Conservation (phyloP, 92 coral and sea anemone genomes). For the Parazoanthus darwini region DNA sequence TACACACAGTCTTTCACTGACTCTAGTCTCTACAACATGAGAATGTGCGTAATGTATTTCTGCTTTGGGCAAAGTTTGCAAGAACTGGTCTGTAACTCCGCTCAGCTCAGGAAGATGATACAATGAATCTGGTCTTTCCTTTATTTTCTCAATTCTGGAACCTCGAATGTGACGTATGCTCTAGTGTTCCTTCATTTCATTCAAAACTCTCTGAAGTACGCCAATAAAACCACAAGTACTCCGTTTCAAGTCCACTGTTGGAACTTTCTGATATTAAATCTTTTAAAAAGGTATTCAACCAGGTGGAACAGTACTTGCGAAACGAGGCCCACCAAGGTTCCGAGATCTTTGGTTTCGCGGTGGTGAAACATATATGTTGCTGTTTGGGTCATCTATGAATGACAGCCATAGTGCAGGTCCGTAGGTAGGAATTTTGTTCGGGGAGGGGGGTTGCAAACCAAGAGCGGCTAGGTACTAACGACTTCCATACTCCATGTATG, state of each 20-base stretch:
- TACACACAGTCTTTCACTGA: constrained; percentile 31
- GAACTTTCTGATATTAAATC: no score
- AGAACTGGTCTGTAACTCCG: constrained; percentile 1
- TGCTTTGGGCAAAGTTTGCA: constrained; percentile 12
- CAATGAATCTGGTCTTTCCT: constrained; percentile 30
- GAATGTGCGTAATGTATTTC: constrained; percentile 20
- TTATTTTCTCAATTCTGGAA: constrained; percentile 38
- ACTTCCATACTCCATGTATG: no score
- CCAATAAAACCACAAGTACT: constrained; percentile 26
- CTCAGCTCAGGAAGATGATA: background rate
- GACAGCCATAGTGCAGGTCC: no score
- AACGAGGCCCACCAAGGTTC: no score
- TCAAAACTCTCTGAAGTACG: constrained; percentile 15
- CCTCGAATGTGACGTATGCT: constrained; percentile 30
- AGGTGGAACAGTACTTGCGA: no score
- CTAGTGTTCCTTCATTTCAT: constrained; percentile 39
- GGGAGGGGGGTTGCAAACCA: no score
- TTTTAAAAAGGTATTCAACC: no score
- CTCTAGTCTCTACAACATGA: constrained; percentile 15
- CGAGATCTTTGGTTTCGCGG: no score
- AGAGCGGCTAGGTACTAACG: no score
- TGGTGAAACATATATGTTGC: no score
- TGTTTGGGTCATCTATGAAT: no score
- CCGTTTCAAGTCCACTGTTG: background rate
- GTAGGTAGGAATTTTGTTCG: no score